A percentile compares a stretch with the other conserved stretches of the same genome.
phyloP scores from a whole-genome alignment of 1,140 invertebrate genomes.

The Eumeta japonica region DNA sequence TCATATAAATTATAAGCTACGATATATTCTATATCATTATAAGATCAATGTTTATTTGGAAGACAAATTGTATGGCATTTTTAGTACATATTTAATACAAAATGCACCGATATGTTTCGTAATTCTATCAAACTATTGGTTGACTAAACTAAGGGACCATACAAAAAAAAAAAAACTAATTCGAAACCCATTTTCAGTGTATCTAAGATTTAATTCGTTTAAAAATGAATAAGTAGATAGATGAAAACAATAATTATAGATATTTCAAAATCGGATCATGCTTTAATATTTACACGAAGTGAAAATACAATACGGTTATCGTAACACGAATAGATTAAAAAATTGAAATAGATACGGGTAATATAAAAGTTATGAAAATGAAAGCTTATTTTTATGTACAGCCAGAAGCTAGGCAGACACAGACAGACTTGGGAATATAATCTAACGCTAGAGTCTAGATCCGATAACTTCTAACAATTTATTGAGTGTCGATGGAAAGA shows the following conservation, averaged over 20 bases:
- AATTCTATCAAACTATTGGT: slow-evolving; percentile 42
- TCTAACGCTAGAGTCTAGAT: too few relatives aligned
- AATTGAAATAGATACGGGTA: slow-evolving; percentile 26
- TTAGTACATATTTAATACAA: slow-evolving; percentile 47
- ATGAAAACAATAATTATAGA: too few relatives aligned
- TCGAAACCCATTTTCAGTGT: too few relatives aligned
- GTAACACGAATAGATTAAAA: slow-evolving; percentile 36
- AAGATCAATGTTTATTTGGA: slow-evolving; percentile 55
- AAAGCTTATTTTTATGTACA: slow-evolving; percentile 39
- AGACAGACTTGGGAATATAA: slow-evolving; percentile 29
- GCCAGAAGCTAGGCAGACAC: slow-evolving; percentile 33
- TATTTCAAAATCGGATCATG: too few relatives aligned
- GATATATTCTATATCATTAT: slow-evolving; percentile 52
- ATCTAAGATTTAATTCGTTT: too few relatives aligned
- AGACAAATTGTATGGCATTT: slow-evolving; percentile 56
- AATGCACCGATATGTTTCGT: slow-evolving; percentile 46
- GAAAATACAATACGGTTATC: slow-evolving; percentile 15
- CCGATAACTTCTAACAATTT: too few relatives aligned
- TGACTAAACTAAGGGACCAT: slow-evolving; percentile 44
- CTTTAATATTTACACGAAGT: slow-evolving; percentile 34
- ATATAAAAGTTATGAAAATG: slow-evolving; percentile 27
- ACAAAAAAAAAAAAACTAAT: too few relatives aligned
- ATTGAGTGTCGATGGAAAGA: too few relatives aligned
- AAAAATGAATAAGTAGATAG: too few relatives aligned
- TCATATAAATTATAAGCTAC: slow-evolving; percentile 49